phyloP scores from a whole-genome alignment of 53 echinoderm and acorn worm genomes.

The Paracentrotus lividus region DNA sequence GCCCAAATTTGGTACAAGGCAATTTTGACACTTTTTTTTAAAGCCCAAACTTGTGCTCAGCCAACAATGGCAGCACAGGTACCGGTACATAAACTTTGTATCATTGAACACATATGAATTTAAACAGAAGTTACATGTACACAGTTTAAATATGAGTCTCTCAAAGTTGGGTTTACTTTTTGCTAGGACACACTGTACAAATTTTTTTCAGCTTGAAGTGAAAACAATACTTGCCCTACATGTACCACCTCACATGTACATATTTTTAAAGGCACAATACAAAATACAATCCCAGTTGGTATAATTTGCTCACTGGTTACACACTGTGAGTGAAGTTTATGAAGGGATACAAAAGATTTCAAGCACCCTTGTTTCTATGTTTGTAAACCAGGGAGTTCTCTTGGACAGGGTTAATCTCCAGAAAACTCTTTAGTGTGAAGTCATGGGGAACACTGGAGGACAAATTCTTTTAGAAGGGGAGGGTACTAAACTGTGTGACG shows the following conservation, averaged over 20 bases:
- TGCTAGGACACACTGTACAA: too few relatives aligned
- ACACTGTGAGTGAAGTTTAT: neutral
- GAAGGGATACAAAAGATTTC: neutral
- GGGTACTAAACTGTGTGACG: neutral
- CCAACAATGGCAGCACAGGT: too few relatives aligned
- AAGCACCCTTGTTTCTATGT: slow-evolving; percentile 4
- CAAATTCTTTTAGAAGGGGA: neutral
- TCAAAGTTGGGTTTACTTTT: too few relatives aligned
- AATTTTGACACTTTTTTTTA: too few relatives aligned
- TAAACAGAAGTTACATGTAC: too few relatives aligned
- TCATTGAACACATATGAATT: too few relatives aligned
- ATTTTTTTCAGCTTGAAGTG: too few relatives aligned
- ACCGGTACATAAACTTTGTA: too few relatives aligned
- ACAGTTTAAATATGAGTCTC: too few relatives aligned
- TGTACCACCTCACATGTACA: neutral
- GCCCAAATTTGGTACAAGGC: too few relatives aligned
- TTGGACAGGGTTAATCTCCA: neutral
- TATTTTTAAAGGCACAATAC: neutral
- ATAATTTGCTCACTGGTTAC: neutral
- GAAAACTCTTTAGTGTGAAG: neutral
- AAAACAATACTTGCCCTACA: neutral
- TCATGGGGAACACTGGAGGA: slow-evolving; percentile 5
- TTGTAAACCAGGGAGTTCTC: neutral
- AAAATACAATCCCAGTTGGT: neutral
- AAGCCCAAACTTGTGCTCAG: too few relatives aligned